Base-by-base conservation (phyloP, 2,113 vertebrate genomes). In the Aythya baeri region DNA sequence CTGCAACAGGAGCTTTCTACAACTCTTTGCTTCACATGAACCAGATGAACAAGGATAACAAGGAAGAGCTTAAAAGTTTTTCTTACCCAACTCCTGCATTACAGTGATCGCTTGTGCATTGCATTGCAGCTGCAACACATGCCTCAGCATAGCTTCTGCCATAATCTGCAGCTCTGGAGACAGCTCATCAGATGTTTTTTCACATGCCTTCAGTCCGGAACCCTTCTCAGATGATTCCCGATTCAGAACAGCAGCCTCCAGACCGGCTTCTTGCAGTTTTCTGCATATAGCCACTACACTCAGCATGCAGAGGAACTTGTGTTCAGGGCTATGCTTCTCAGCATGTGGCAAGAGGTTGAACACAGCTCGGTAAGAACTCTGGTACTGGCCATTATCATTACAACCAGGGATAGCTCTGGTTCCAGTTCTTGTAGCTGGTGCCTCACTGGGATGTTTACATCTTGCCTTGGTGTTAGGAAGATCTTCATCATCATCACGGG, bases 81-180 rank as follows among this genome's bases (percentile, higher is more conserved):
- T 11, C 97, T 97, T 92, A 98, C 98, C 98, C 7, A 88, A 87
- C 2, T 98, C 98, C 58, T 97, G 98, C 70, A 99, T 92, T 16
- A 86, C 66, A 23, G 97, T 96, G 88, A 99, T 93, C 0, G 99
- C 99, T 96, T 99, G 99, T 12, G 99, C 98, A 5, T 99, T 99
- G 79, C 99, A 99, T 13, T 98, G 98, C 20, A 99, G 98, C 96
- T 99, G 99, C 79, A 99, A 89, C 91, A 99, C 6, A 43, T 99
- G 99, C 63, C 98, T 98, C 92, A 99, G 97, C 96, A 98, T 98
- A 4, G 98, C 98, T 94, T 98, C 98, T 96, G 98, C 99, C 96
- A 99, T 85, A 38, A 97, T 46, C 88, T 91, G 96, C 91, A 97
- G 81, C 86, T 98, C 97, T 13, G 95, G 79, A 80, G 80, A 94